Conservation (phyloP, 2,797 vertebrate genomes). For the Cyprinodon diabolis region DNA sequence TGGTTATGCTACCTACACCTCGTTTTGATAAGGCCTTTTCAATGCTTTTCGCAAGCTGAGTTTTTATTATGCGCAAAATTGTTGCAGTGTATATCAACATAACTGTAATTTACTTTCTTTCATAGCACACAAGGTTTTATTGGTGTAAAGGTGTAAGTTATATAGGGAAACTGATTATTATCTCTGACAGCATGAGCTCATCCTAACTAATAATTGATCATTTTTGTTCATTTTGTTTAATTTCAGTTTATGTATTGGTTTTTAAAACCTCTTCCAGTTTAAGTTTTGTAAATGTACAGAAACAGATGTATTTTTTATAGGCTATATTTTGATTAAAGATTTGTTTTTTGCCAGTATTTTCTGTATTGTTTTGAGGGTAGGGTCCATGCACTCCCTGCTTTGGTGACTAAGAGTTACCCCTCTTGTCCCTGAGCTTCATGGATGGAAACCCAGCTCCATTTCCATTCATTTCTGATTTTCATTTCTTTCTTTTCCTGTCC, state of each 20-base stretch:
- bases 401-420: slow-evolving; percentile 60
- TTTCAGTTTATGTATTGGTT: slow-evolving; percentile 1
- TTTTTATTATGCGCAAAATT: background rate
- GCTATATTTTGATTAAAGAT: slow-evolving; percentile 14
- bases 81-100: background rate
- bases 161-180: background rate
- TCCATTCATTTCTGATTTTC: slow-evolving; percentile 93
- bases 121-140: background rate
- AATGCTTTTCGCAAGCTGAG: background rate
- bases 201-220: too few relatives aligned
- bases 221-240: background rate
- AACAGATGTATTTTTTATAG: slow-evolving; percentile 30
- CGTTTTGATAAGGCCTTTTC: background rate
- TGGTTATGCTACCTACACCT: background rate
- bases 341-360: slow-evolving; percentile 29
- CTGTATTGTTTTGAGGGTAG: slow-evolving; percentile 22
- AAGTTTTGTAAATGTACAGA: background rate
- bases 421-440: slow-evolving; percentile 69
- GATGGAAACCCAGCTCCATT: slow-evolving; percentile 82
- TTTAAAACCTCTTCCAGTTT: slow-evolving; percentile 2
- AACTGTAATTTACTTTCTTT: background rate
- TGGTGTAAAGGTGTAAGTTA: background rate
- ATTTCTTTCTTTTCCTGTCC: slow-evolving; percentile 87
- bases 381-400: slow-evolving; percentile 53
- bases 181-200: background rate